phyloP scores from a whole-genome alignment of 2,113 vertebrate genomes.

The Apeltes quadracus region DNA sequence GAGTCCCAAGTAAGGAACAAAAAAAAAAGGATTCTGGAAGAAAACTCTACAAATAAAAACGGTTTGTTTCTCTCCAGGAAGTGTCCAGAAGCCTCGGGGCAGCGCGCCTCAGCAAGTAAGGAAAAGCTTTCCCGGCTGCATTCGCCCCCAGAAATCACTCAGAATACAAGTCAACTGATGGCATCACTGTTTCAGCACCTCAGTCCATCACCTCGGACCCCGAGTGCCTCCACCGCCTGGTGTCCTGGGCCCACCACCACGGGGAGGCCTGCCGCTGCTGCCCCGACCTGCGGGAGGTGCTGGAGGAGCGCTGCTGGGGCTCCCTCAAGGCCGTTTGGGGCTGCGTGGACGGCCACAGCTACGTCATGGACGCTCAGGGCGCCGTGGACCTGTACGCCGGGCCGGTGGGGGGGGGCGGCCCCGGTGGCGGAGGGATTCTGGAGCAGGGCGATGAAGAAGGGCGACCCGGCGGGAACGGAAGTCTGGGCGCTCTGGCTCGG shows the following conservation, averaged over 20 bases:
- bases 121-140: neutral
- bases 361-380: slow-evolving; percentile 83
- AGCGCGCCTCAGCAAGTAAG: slow-evolving; percentile 57
- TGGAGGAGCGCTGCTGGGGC: slow-evolving; percentile 87
- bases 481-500: neutral
- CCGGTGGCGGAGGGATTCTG: slow-evolving; percentile 9
- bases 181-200: slow-evolving; percentile 25
- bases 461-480: slow-evolving; percentile 6
- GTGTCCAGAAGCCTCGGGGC: slow-evolving; percentile 34
- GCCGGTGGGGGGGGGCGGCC: neutral
- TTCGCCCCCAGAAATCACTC: neutral
- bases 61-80: slow-evolving; percentile 63
- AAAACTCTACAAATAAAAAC: neutral
- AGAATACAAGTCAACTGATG: neutral
- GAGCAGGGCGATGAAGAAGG: slow-evolving; percentile 26
- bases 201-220: slow-evolving; percentile 82
- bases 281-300: slow-evolving; percentile 86
- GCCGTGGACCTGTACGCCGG: accelerated
- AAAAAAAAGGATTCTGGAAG: neutral
- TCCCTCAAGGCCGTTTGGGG: slow-evolving; percentile 87
- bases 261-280: slow-evolving; percentile 82
- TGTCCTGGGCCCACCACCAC: slow-evolving; percentile 89
- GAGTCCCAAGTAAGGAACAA: slow-evolving; percentile 1
- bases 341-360: slow-evolving; percentile 87
- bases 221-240: slow-evolving; percentile 86